Conservation (phyloP, 2,113 vertebrate species). For the Stomatorhinus ivindoensis region DNA sequence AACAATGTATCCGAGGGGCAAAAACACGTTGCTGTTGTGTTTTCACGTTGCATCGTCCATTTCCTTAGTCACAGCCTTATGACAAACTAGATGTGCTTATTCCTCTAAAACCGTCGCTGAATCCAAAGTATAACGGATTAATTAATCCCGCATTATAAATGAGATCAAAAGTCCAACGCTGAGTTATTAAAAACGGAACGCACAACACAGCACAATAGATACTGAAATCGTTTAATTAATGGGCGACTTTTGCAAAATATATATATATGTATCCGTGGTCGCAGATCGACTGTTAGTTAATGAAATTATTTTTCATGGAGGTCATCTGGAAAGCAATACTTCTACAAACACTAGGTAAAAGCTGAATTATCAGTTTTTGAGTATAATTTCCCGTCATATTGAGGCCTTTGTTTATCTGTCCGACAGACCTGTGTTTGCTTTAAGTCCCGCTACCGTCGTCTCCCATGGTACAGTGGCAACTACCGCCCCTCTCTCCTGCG, state of each 20-base stretch:
- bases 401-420: conserved; percentile 5
- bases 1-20: not conserved
- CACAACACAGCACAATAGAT: not conserved
- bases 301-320: not conserved
- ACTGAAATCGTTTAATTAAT: not conserved
- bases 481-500: conserved; percentile 15
- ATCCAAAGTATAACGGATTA: not conserved
- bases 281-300: not conserved
- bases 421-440: conserved; percentile 8
- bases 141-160: not conserved
- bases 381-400: not conserved
- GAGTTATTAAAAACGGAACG: not conserved
- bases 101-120: not conserved
- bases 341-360: not conserved
- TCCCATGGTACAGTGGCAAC: conserved; percentile 16
- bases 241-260: not conserved
- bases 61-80: not conserved
- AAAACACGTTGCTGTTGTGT: not conserved
- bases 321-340: not conserved
- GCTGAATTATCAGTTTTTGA: not conserved
- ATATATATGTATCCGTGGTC: not conserved
- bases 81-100: not conserved
- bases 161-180: not conserved
- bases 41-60: not conserved
- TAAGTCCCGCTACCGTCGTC: conserved; percentile 2